Conservation (phyloP, 2,113 vertebrate genomes). For the Phaethon lepturus region DNA sequence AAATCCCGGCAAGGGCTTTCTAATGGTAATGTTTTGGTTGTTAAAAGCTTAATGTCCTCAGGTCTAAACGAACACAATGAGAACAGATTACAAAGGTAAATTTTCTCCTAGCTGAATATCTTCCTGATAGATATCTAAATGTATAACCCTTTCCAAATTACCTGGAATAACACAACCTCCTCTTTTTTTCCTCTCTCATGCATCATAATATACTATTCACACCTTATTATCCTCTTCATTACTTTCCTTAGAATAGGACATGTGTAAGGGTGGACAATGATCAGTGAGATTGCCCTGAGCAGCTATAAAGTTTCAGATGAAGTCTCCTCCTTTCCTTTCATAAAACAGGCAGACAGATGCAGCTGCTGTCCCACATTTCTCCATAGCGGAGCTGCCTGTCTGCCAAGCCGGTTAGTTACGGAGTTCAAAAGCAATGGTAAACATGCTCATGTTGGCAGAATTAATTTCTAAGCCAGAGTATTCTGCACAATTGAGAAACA, state of each 20-base stretch:
- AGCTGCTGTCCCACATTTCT: constrained; percentile 28
- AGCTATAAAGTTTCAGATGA: not conserved
- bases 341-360: constrained; percentile 24
- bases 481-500: not conserved
- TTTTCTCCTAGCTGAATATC: not conserved
- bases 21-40: not conserved
- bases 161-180: constrained; percentile 1
- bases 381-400: not conserved
- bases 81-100: not conserved
- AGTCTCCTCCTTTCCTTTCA: constrained; percentile 18
- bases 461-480: constrained; percentile 37
- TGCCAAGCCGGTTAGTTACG: constrained; percentile 47
- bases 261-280: constrained; percentile 26
- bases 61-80: not conserved
- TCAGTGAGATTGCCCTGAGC: not conserved
- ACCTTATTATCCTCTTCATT: constrained; percentile 11
- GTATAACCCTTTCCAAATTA: constrained; percentile 2
- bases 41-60: not conserved
- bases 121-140: not conserved
- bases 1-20: not conserved
- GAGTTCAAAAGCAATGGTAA: constrained; percentile 50
- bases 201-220: not conserved
- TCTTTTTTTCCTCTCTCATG: not conserved
- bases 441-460: constrained; percentile 36
- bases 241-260: constrained; percentile 6